Percentiles rank a stretch among this genome's conserved stretches.
Evolutionary conservation across 2,113 vertebrate species (phyloP).

Genomic region (Fregetta grallaria): DNA sequence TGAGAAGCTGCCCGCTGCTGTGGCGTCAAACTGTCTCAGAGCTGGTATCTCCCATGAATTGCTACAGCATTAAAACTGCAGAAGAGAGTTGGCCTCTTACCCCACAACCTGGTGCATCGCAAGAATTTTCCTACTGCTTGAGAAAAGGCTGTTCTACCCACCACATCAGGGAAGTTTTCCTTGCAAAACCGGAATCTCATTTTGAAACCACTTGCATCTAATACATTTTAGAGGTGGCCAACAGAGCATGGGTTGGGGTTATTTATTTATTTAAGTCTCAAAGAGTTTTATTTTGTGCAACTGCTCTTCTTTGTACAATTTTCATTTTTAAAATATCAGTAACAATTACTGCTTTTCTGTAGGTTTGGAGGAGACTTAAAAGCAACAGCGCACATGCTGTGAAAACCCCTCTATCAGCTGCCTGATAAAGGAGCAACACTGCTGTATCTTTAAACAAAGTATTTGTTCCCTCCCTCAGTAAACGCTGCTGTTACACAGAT

Average conservation of each 20-base stretch:
- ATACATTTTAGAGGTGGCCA: neutral
- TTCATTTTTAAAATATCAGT: neutral
- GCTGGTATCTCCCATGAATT: neutral
- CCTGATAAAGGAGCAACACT: neutral
- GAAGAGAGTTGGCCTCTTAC: neutral
- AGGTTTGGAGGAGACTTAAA: neutral
- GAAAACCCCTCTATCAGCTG: neutral
- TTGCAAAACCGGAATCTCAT: neutral
- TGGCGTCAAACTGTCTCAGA: neutral
- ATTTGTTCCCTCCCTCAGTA: neutral
- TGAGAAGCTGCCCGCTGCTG: neutral
- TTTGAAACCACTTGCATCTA: neutral
- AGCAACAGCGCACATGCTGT: neutral
- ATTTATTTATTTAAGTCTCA: neutral
- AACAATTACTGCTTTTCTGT: neutral
- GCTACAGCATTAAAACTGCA: neutral
- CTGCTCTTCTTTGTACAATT: neutral
- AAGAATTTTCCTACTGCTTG: neutral
- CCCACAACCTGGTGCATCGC: rapidly evolving
- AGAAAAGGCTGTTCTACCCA: neutral
- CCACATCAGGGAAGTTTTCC: neutral
- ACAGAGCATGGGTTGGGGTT: neutral
- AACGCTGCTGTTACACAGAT: neutral
- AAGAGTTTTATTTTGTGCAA: neutral
- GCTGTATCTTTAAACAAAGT: neutral